phyloP scores from a whole-genome alignment of 2,797 vertebrate genomes.

The Diplodus puntazzo region DNA sequence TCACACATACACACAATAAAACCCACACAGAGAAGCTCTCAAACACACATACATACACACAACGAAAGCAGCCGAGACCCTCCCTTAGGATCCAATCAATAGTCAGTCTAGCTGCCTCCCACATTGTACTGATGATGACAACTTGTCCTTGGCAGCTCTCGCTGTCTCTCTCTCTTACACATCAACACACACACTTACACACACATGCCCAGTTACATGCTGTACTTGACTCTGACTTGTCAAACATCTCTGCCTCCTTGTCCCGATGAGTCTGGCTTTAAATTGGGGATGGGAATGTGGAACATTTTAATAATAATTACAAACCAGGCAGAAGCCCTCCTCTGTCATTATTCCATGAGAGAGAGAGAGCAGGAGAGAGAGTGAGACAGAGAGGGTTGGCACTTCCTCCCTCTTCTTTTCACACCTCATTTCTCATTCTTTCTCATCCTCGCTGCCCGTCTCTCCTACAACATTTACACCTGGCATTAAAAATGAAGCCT shows the following conservation, averaged over 20 bases:
- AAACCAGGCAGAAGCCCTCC: slow-evolving; percentile 34
- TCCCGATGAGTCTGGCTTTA: slow-evolving; percentile 6
- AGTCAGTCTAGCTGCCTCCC: slow-evolving; percentile 58
- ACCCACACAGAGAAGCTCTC: slow-evolving; percentile 14
- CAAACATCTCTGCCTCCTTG: slow-evolving; percentile 32
- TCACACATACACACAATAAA: slow-evolving; percentile 25
- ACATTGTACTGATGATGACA: slow-evolving; percentile 54
- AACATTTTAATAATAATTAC: slow-evolving; percentile 46
- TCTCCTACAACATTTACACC: slow-evolving; percentile 30
- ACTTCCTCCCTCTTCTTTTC: slow-evolving; percentile 36
- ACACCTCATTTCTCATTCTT: slow-evolving; percentile 35
- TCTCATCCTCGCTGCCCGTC: slow-evolving; percentile 1
- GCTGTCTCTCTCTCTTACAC: background rate
- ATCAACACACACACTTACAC: background rate
- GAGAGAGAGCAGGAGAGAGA: background rate
- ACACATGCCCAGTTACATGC: slow-evolving; percentile 5
- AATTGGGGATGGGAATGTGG: slow-evolving; percentile 7
- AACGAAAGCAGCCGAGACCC: slow-evolving; percentile 35
- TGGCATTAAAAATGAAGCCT: slow-evolving; percentile 25
- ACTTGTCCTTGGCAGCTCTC: slow-evolving; percentile 49
- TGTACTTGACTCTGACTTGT: slow-evolving; percentile 50
- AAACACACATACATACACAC: slow-evolving; percentile 9
- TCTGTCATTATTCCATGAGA: slow-evolving; percentile 27
- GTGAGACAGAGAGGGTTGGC: background rate
- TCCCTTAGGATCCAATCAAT: slow-evolving; percentile 59